phyloP scores from a whole-genome alignment of 2,797 vertebrate genomes.

The Cheirogaleus major region DNA sequence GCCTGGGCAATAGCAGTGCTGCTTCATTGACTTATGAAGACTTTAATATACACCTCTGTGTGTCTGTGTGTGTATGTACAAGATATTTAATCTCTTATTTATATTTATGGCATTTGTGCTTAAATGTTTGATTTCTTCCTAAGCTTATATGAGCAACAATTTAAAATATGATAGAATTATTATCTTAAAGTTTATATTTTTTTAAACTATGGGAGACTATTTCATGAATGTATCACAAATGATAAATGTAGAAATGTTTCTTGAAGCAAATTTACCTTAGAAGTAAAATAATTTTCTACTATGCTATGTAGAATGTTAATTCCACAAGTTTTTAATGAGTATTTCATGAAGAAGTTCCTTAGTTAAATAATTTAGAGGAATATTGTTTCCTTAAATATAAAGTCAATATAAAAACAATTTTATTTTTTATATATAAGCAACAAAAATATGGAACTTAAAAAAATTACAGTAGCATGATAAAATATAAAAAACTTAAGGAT shows the following conservation, averaged over 20 bases:
- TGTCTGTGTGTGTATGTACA: not conserved
- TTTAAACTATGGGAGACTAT: not conserved
- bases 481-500: not conserved
- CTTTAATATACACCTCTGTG: not conserved
- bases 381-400: not conserved
- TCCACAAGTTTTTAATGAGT: not conserved
- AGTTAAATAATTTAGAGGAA: not conserved
- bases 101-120: not conserved
- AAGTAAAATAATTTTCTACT: not conserved
- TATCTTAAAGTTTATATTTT: not conserved
- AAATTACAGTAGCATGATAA: not conserved
- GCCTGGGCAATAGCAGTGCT: not conserved
- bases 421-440: not conserved
- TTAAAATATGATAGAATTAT: not conserved
- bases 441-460: not conserved
- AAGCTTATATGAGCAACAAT: not conserved
- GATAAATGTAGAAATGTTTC: not conserved
- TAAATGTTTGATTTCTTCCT: not conserved
- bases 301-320: not conserved
- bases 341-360: not conserved
- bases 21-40: not conserved
- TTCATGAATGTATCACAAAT: not conserved
- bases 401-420: not conserved
- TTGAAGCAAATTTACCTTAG: not conserved
- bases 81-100: not conserved